Base-by-base conservation (phyloP, 2,888 invertebrate genomes). In the Ophion ventricosus region DNA sequence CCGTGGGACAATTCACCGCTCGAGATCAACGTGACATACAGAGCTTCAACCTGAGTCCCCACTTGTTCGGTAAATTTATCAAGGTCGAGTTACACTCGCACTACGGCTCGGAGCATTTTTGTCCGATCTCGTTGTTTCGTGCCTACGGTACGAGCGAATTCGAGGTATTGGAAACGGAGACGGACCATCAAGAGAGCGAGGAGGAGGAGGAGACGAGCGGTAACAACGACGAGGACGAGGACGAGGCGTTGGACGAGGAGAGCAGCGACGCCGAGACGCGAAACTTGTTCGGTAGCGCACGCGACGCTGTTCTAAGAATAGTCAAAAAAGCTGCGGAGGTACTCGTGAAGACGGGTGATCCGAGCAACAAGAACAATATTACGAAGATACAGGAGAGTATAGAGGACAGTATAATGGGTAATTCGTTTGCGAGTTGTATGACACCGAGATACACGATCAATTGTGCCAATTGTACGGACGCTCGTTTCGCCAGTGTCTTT, bases 81-180 rank as follows among this genome's bases (percentile, higher is more conserved):
- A 97, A 97, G 92, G 96, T 97, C 0, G 99, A 99, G 90, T 95
- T 99, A 91, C 95, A 97, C 86, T 97, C 98, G 57, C 98, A 99
- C 93, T 98, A 99, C 93, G 99, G 99, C 25, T 96, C 97, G 10
- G 99, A 99, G 93, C 99, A 99, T 93, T 99, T 97, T 93, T 99
- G 99, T 92, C 99, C 99, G 0, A 95, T 99, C 86, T 99, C 98
- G n/a, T 94, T 99, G 72, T 97, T 99, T 93, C 96, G 97, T 84
- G 97, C 98, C 1, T 98, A 97, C 91, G 99, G 99, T 23, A 98
- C 98, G 1, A 98, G 98, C 17, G 98, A 98, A 92, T 98, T 97
- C 91, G 98, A 98, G 93, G 98, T 97, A 1, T 94, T 98, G 69
- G 97, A 97, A 92, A 97, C 97, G 75, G 97, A 97, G 91, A 96